phyloP scores from a whole-genome alignment of 2,113 vertebrate species.

The Sceloporus undulatus region DNA sequence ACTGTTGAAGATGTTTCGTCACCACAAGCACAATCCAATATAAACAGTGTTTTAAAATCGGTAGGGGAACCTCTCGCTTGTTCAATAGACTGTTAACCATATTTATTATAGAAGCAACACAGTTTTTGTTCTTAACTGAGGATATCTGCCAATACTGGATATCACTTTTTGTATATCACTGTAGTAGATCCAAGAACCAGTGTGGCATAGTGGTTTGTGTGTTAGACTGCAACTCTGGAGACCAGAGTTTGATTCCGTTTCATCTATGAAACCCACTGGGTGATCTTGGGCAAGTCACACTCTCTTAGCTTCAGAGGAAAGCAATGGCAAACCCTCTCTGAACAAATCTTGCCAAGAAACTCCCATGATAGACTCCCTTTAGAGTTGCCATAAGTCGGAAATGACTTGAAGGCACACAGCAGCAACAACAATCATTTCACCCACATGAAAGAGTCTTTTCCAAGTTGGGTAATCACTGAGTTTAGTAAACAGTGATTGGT shows the following conservation, averaged over 20 bases:
- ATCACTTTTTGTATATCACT: not conserved
- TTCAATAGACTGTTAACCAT: not conserved
- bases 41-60: not conserved
- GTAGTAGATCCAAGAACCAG: not conserved
- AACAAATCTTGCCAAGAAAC: not conserved
- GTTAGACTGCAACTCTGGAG: no score
- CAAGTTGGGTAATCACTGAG: not conserved
- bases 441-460: not conserved
- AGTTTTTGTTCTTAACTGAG: not conserved
- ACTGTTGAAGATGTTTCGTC: not conserved
- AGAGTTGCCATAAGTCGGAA: no score
- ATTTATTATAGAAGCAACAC: not conserved
- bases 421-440: no score
- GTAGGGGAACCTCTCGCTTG: not conserved
- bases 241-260: no score
- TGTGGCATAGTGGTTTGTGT: no score
- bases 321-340: no score
- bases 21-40: not conserved
- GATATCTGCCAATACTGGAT: not conserved
- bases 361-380: no score
- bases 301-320: no score
- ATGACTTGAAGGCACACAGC: no score
- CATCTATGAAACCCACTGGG: no score
- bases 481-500: not conserved
- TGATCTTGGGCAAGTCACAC: no score